These are phyloP conservation scores for Alca torda DNA, from an alignment of 2,797 vertebrate genomes.

Conservation along the genomic window DNA sequence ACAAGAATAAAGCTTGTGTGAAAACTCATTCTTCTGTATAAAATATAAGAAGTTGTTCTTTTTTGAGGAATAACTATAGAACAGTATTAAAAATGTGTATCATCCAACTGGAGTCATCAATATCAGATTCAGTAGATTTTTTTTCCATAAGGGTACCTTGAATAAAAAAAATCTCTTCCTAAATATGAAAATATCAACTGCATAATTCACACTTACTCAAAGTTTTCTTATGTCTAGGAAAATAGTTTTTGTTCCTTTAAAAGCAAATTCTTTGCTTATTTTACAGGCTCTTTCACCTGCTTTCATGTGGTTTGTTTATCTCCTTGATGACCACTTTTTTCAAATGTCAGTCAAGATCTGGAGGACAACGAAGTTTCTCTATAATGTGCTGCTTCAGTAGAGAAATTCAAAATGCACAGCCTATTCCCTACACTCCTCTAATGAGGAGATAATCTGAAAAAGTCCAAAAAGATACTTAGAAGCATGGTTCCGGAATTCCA, in stretches of 20 bases:
- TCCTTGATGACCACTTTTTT: not conserved
- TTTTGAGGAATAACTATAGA: not conserved
- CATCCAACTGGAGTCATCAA: not conserved
- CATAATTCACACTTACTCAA: not conserved
- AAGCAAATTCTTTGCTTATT: not conserved
- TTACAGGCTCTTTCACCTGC: not conserved
- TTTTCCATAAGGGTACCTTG: not conserved
- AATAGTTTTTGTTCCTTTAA: not conserved
- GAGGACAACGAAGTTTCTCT: not conserved
- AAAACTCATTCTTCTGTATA: not conserved
- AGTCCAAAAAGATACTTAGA: not conserved
- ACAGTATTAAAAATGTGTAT: not conserved
- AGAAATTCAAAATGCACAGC: not conserved
- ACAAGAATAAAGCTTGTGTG: not conserved
- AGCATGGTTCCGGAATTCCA: not conserved
- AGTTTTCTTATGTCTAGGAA: not conserved
- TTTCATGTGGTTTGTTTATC: not conserved
- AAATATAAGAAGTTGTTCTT: not conserved
- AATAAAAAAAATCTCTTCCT: not conserved
- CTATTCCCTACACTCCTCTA: not conserved
- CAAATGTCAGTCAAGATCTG: not conserved
- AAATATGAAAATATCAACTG: not conserved
- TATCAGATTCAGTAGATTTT: not conserved
- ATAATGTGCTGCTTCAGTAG: not conserved
- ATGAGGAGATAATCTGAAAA: not conserved